phyloP scores from a whole-genome alignment of 2,888 invertebrate species.

The Nomada ferruginata region DNA sequence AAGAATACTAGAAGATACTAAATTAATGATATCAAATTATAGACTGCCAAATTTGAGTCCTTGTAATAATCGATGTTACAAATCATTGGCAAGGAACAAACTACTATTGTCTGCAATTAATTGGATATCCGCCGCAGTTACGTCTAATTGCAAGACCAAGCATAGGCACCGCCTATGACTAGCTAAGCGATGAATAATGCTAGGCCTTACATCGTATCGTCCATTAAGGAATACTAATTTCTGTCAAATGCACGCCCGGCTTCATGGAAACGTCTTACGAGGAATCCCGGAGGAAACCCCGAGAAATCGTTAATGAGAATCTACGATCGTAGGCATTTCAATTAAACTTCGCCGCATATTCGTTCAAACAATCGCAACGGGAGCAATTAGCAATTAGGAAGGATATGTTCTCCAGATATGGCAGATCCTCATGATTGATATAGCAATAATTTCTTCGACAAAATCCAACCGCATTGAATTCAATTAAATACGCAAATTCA shows the following conservation, averaged over 20 bases:
- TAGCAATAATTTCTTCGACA: constrained; percentile 33
- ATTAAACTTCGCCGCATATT: constrained; percentile 39
- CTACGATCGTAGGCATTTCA: constrained; percentile 47
- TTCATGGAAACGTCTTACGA: constrained; percentile 54
- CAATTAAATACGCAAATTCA: neutral
- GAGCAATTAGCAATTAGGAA: constrained; percentile 49
- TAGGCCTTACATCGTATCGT: constrained; percentile 65
- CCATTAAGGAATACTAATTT: constrained; percentile 79
- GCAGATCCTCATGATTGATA: constrained; percentile 40
- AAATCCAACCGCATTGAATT: neutral
- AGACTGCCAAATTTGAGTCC: neutral
- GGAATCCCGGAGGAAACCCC: constrained; percentile 49
- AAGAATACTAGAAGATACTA: neutral
- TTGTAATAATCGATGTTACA: constrained; percentile 45
- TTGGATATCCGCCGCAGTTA: constrained; percentile 76
- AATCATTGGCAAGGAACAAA: constrained; percentile 57
- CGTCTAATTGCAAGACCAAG: constrained; percentile 64
- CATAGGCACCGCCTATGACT: constrained; percentile 55
- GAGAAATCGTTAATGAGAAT: constrained; percentile 63
- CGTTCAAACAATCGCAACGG: constrained; percentile 50
- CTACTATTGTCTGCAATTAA: constrained; percentile 80
- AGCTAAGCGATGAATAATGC: constrained; percentile 40
- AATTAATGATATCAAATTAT: neutral
- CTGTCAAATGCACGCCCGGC: constrained; percentile 74
- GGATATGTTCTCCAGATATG: constrained; percentile 41